Base-by-base conservation (phyloP, 2,888 invertebrate genomes). In the Aromia moschata region DNA sequence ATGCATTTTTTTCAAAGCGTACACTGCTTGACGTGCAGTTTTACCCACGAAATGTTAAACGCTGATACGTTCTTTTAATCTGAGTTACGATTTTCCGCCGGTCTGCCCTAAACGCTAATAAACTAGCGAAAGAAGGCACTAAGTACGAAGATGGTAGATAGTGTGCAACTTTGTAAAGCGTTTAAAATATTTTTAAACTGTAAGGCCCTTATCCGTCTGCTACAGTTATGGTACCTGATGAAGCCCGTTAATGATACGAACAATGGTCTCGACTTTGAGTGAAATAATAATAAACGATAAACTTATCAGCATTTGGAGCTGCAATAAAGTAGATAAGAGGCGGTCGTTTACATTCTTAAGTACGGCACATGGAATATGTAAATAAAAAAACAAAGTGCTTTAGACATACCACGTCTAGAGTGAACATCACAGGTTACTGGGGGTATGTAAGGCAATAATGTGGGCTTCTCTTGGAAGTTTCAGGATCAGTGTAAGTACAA, bases 201-300 rank as follows among this genome's bases (percentile, higher is more conserved):
- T n/a, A n/a, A n/a, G n/a, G n/a, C n/a, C 25, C 33, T 33, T 33
- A 33, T 33, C 33, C 2, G 33, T 11, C 33, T 33, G 33, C n/a
- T 33, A 33, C n/a, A 33, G 33, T 33, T 33, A 33, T 33, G 33
- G 33, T 33, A 2, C 10, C 11, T 10, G 10, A 33, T 33, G 33
- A 33, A 11, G 10, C 7, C 33, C n/a, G 33, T 33, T 33, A 11
- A 11, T 11, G 33, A 33, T 33, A 33, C 10, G 5, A 33, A 33
- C 33, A 33, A 33, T 33, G 33, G 25, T 7, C n/a, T n/a, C 11
- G 11, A 33, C 10, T 33, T 33, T 33, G 7, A 33, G 33, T 33
- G 33, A 33, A 33, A 33, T 33, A 33, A 33, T 10, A n/a, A 33
- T 33, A 25, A n/a, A 25, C 25, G 33, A 33, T 33, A 33, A 33